phyloP scores from a whole-genome alignment of 1,140 invertebrate species.

The Periplaneta americana region DNA sequence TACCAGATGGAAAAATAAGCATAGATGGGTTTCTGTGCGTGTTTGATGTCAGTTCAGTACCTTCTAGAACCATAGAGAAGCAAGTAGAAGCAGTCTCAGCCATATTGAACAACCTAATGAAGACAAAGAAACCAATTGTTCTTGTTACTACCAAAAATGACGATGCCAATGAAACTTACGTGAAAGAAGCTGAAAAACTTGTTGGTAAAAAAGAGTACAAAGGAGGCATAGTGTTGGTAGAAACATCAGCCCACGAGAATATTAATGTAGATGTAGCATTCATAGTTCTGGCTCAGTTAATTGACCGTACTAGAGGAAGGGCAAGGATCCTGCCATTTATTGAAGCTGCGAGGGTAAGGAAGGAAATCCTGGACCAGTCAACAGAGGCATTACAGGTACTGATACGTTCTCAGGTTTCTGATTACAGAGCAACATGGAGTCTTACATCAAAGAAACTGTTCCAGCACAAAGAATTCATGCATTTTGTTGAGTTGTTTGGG shows the following conservation, averaged over 20 bases:
- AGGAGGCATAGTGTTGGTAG: slow-evolving; percentile 79
- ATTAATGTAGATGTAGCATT: slow-evolving; percentile 96
- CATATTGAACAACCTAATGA: slow-evolving; percentile 78
- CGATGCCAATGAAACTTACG: slow-evolving; percentile 80
- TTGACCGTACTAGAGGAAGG: slow-evolving; percentile 69
- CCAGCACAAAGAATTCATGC: slow-evolving; percentile 82
- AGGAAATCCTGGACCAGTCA: slow-evolving; percentile 82
- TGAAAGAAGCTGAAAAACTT: slow-evolving; percentile 85
- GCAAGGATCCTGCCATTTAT: slow-evolving; percentile 71
- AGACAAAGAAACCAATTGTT: slow-evolving; percentile 93
- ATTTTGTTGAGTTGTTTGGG: slow-evolving; percentile 87
- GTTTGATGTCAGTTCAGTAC: slow-evolving; percentile 92
- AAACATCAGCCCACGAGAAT: slow-evolving; percentile 94
- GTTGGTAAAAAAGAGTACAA: slow-evolving; percentile 90
- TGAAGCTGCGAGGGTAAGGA: slow-evolving; percentile 79
- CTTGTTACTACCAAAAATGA: slow-evolving; percentile 96
- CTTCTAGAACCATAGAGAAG: slow-evolving; percentile 83
- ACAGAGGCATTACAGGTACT: slow-evolving; percentile 83
- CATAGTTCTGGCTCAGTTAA: slow-evolving; percentile 84
- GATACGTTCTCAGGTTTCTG: slow-evolving; percentile 72
- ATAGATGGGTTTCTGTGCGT: slow-evolving; percentile 96
- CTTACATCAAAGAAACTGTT: slow-evolving; percentile 80
- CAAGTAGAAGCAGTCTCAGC: slow-evolving; percentile 78
- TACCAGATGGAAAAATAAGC: slow-evolving; percentile 88
- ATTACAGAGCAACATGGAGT: slow-evolving; percentile 83